Evolutionary conservation across 2,888 invertebrate genomes (phyloP).

Genomic region (Scrobipalpa atriplicella): DNA sequence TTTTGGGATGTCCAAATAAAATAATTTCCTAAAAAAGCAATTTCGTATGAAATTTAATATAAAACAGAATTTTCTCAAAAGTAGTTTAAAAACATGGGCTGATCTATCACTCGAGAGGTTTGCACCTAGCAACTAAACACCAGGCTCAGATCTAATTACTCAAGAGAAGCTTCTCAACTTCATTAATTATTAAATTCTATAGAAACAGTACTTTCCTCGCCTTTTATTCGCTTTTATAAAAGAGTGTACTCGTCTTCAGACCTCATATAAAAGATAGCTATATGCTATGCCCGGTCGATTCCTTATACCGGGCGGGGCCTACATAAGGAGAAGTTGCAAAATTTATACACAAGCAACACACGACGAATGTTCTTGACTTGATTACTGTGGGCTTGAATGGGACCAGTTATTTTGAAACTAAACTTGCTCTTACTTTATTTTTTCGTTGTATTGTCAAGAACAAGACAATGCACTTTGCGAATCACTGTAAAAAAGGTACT

Average conservation of each 20-base stretch:
- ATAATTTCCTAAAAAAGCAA: too few species aligned
- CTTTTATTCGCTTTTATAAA: too few species aligned
- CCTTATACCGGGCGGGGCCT: not conserved
- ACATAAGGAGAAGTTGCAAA: conserved; percentile 13
- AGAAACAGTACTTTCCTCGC: too few species aligned
- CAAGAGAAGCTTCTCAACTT: too few species aligned
- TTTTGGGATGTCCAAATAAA: too few species aligned
- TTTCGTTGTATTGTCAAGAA: not conserved
- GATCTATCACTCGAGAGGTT: too few species aligned
- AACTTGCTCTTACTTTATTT: not conserved
- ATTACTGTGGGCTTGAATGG: not conserved
- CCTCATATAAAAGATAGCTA: not conserved
- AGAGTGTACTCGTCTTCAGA: not conserved
- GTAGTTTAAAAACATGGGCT: too few species aligned
- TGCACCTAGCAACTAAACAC: too few species aligned
- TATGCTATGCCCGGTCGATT: not conserved
- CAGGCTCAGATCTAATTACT: too few species aligned
- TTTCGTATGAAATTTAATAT: too few species aligned
- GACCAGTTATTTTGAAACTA: conserved; percentile 18
- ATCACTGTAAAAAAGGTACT: not conserved
- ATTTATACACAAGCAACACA: not conserved
- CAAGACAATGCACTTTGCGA: conserved; percentile 16
- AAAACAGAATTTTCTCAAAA: too few species aligned
- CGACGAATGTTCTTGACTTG: not conserved
- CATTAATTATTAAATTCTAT: too few species aligned